Evolutionary conservation across 2,888 invertebrate species (phyloP), one percentile per base, ranked within the genome.

Genomic region (Coelogynopora nodosa): DNA sequence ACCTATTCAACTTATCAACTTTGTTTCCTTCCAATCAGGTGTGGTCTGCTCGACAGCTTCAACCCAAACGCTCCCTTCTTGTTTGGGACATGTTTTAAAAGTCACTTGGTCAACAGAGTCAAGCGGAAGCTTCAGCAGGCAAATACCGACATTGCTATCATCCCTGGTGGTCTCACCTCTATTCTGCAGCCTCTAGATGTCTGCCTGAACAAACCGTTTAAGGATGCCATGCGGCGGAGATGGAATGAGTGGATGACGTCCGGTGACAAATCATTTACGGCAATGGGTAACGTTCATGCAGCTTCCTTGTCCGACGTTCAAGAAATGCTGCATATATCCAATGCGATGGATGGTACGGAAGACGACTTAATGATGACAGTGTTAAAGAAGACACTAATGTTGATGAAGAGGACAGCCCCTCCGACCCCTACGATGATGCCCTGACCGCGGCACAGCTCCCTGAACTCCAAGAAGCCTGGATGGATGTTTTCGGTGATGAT

Each of bases 1-100:
- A 49, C 49, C 49, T 49, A 49, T 67, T 67, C n/a, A 13, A 18
- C 67, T 49, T 49, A 49, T 49, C 49, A 49, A 49, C 49, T 49
- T 49, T 49, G 49, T 49, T 13, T n/a, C 67, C 86, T 87, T 49
- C 49, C 49, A 49, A 10, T 49, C 49, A 49, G 49, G 18, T 49
- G 5, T 49, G 49, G 49, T 49, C 49, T 49, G 18, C 85, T 31
- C 67, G 85, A 31, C 67, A 31, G 67, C 26, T 84, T 23, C 67
- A 23, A 84, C 30, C 30, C 18, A 29, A 29, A 28, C 30, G 67
- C n/a, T 49, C 49, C 49, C 49, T 49, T 18, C 18, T 49, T 5
- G 5, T 49, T 5, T 49, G 49, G 49, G 49, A 49, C 49, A 49
- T 49, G 49, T 49, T 49, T 28, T 49, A 49, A 49, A 49, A 10